Evolutionary conservation across 2,888 invertebrate genomes (phyloP).

Genomic region (Mycogona germanica): DNA sequence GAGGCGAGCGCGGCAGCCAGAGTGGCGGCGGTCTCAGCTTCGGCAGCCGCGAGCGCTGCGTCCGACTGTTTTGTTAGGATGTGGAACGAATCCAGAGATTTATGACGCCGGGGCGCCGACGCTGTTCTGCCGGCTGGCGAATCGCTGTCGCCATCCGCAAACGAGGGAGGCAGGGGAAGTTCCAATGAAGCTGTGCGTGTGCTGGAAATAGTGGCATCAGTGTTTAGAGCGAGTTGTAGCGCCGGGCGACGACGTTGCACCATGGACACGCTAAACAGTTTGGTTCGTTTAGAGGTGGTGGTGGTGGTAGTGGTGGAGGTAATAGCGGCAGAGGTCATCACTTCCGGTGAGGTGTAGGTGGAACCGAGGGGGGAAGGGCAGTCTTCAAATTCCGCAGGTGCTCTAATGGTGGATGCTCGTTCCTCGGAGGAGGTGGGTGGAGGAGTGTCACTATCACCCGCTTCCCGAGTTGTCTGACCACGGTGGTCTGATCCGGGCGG

Average conservation of each 20-base stretch:
- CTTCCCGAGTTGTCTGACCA: too few relatives aligned
- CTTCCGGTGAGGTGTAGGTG: neutral
- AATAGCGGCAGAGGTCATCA: neutral
- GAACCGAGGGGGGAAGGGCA: neutral
- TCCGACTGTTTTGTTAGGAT: too few relatives aligned
- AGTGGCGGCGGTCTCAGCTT: too few relatives aligned
- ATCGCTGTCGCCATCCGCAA: too few relatives aligned
- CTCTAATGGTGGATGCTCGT: neutral
- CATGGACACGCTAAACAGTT: slow-evolving; percentile 16
- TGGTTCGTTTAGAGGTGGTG: slow-evolving; percentile 9
- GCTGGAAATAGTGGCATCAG: too few relatives aligned
- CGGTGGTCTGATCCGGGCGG: too few relatives aligned
- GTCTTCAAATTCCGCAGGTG: neutral
- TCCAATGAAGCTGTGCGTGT: too few relatives aligned
- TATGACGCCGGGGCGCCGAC: neutral
- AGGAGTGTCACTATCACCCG: neutral
- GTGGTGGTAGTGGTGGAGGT: too few relatives aligned
- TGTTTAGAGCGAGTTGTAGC: neutral
- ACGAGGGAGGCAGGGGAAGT: too few relatives aligned
- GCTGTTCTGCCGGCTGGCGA: too few relatives aligned
- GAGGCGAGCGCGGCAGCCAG: too few relatives aligned
- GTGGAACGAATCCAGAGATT: slow-evolving; percentile 10
- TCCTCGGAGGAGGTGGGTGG: neutral
- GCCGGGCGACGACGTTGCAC: slow-evolving; percentile 6
- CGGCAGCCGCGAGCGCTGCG: too few relatives aligned